Evolutionary conservation across 2,888 invertebrate genomes (phyloP), one percentile per base, ranked within the genome.

Genomic region (Epiblema foenella): DNA sequence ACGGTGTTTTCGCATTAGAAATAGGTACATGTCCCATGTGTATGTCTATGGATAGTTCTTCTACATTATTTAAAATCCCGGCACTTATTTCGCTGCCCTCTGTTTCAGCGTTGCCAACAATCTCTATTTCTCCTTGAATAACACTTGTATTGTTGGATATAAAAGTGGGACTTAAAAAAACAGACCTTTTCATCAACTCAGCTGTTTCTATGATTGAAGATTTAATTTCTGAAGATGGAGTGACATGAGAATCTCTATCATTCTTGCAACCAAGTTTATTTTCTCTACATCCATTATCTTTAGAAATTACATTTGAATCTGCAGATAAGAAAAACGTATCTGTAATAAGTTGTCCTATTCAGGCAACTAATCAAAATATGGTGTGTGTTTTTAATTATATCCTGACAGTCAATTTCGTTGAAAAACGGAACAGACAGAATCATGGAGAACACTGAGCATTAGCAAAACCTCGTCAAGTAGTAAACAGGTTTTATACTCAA

Each of bases 141-240:
- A 75, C 73, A 80, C 82, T 80, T 62, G 78, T 59, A 72, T 77
- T 72, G 33, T 79, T 75, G 56, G 84, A 78, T 68, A 80, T 76
- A 82, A 91, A 91, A 49, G 90, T 88, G 33, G 92, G 91, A 76
- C 93, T 93, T 70, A 93, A 81, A 73, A 91, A 85, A 42, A 93
- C 85, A 17, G 92, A 90, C 66, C 85, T 83, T 77, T 86, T 91
- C 88, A 92, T 89, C 71, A 92, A 84, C 77, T 76, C 84, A 71
- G 90, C 91, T 69, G 92, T 93, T 85, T 92, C 85, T 75, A 89
- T 82, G 72, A 91, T 87, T 66, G 90, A 89, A 68, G 88, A 77
- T 52, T 82, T 81, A 64, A 79, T 76, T 58, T 59, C 39, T 60
- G 33, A 75, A 63, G 76, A 68, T 33, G 54, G 42, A 12, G 58